Evolutionary conservation across 2,888 invertebrate genomes (phyloP).

Genomic region (Hybos culiciformis): DNA sequence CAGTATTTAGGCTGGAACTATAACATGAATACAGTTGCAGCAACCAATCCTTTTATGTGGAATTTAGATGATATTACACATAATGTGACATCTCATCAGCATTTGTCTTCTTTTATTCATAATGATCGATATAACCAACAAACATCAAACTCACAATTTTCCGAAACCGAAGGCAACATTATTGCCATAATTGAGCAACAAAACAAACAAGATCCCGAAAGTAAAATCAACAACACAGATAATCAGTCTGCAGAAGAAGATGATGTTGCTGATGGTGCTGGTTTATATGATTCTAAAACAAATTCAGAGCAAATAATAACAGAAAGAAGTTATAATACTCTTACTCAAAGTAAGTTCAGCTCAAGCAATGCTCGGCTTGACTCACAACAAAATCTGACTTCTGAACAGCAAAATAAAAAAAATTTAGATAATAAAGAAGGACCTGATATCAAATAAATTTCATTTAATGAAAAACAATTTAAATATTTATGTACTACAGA

Average conservation of each 20-base stretch:
- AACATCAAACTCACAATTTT: conserved; percentile 11
- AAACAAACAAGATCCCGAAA: conserved; percentile 11
- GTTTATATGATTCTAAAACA: conserved; percentile 6
- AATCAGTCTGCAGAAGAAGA: conserved; percentile 5
- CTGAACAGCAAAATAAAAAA: no score
- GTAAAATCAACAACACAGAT: conserved; percentile 10
- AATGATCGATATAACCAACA: conserved; percentile 9
- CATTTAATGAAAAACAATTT: no score
- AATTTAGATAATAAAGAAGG: no score
- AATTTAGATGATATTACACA: conserved; percentile 24
- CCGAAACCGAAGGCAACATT: conserved; percentile 7
- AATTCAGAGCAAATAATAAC: conserved; percentile 4
- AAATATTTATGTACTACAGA: no score
- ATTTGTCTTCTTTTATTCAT: conserved; percentile 12
- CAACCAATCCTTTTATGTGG: conserved; percentile 23
- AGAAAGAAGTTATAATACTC: conserved; percentile 2
- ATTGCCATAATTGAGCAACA: conserved; percentile 9
- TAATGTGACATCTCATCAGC: no score
- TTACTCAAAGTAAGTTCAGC: conserved; percentile 6
- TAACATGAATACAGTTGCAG: conserved; percentile 13
- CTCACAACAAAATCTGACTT: no score
- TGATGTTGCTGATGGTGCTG: conserved; percentile 5
- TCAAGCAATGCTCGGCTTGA: not conserved
- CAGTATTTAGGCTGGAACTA: conserved; percentile 35
- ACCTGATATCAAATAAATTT: no score